Percentiles rank a stretch among this genome's conserved stretches.
These are phyloP conservation scores for Stigmatopora nigra DNA, from an alignment of 2,113 vertebrate species.

Conservation along the genomic window DNA sequence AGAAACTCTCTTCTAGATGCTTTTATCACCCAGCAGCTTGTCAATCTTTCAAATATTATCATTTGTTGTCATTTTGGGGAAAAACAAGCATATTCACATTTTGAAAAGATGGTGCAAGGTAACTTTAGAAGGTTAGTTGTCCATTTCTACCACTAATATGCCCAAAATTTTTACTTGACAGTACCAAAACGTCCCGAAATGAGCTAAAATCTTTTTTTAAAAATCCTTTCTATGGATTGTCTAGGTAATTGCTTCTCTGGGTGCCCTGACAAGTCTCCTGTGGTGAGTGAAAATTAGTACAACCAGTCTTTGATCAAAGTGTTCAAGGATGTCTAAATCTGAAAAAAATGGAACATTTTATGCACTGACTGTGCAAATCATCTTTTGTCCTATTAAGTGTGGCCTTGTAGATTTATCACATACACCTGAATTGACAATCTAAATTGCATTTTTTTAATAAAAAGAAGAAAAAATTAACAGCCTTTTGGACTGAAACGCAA, in stretches of 20 bases:
- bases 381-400: slow-evolving; percentile 33
- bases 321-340: neutral
- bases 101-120: neutral
- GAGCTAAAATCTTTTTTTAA: neutral
- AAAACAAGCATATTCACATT: neutral
- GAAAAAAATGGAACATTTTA: slow-evolving; percentile 18
- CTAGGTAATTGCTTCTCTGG: neutral
- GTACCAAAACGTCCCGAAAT: neutral
- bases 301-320: no score
- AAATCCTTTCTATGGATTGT: neutral
- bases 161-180: neutral
- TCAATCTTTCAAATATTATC: neutral
- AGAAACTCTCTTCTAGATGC: neutral
- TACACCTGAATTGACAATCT: slow-evolving; percentile 17
- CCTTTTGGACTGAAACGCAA: slow-evolving; percentile 19
- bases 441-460: neutral
- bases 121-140: neutral
- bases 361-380: slow-evolving; percentile 20
- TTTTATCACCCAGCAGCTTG: neutral
- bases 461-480: slow-evolving; percentile 10
- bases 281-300: no score
- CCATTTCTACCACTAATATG: neutral
- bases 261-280: neutral
- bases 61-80: neutral
- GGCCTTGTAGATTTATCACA: slow-evolving; percentile 16